These are phyloP conservation scores for Callopanchax toddi DNA, from an alignment of 2,113 vertebrate species.

Conservation along the genomic window DNA sequence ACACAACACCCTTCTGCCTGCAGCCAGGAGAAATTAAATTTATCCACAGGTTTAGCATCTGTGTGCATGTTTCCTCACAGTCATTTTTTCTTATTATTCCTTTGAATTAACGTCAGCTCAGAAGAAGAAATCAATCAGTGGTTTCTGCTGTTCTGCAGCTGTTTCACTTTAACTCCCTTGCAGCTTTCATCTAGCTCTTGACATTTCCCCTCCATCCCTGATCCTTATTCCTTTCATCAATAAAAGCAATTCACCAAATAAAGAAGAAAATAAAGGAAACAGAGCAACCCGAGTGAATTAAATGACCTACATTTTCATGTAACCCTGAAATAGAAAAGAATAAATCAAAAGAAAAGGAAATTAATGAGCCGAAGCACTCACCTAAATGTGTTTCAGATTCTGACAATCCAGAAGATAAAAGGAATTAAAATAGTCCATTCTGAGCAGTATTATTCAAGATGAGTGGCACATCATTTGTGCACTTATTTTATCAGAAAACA, in stretches of 20 bases:
- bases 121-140: slow-evolving; percentile 3
- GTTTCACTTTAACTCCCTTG: slow-evolving; percentile 4
- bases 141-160: slow-evolving; percentile 12
- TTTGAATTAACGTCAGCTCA: slow-evolving; percentile 2
- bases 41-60: not conserved
- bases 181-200: slow-evolving; percentile 16
- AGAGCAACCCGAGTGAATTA: not conserved
- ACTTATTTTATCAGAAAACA: not conserved
- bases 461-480: not conserved
- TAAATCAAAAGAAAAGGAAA: not conserved
- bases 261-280: not conserved
- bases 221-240: not conserved
- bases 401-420: not conserved
- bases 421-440: not conserved
- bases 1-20: slow-evolving; percentile 8
- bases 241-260: not conserved
- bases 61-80: not conserved
- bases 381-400: slow-evolving; percentile 1
- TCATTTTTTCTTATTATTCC: slow-evolving; percentile 18
- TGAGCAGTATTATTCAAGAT: not conserved
- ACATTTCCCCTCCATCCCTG: not conserved
- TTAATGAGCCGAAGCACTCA: not conserved
- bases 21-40: slow-evolving; percentile 14
- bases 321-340: slow-evolving; percentile 3
- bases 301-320: slow-evolving; percentile 49